Percentiles rank a stretch among this genome's conserved stretches.
These are phyloP conservation scores for Nanger granti DNA, from an alignment of 2,113 vertebrate genomes.

Conservation along the genomic window DNA sequence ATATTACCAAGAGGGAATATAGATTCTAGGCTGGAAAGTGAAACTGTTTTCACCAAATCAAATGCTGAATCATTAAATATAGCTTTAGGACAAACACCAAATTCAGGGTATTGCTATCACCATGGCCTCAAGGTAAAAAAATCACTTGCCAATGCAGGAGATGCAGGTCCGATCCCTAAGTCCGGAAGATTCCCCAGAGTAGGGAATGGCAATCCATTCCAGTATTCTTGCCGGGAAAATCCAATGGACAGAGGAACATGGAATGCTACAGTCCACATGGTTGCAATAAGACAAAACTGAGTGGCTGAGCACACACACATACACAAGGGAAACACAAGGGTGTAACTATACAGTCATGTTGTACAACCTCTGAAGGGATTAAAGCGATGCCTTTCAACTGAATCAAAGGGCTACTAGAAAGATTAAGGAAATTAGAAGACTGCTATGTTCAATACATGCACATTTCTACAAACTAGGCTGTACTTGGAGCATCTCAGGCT, in stretches of 20 bases:
- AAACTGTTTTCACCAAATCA: not conserved
- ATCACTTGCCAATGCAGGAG: not conserved
- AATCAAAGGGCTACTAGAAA: not conserved
- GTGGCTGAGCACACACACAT: not conserved
- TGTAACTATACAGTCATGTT: not conserved
- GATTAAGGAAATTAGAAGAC: not conserved
- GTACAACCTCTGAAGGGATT: not conserved
- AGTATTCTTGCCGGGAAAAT: not conserved
- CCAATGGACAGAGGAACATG: not conserved
- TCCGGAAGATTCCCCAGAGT: not conserved
- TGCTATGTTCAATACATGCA: not conserved
- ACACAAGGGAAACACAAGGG: not conserved
- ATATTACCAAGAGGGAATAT: not conserved
- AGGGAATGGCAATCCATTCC: not conserved
- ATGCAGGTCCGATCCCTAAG: not conserved
- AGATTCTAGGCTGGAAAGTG: not conserved
- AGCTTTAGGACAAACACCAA: constrained; percentile 1
- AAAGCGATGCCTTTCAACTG: not conserved
- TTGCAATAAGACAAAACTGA: not conserved
- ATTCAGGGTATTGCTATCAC: not conserved
- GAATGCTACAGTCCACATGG: not conserved
- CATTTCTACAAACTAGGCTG: not conserved
- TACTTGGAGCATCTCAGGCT: not conserved
- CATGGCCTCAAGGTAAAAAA: not conserved
- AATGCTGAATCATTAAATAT: not conserved